Evolutionary conservation across 2,113 vertebrate genomes (phyloP).

Genomic region (Pelusios castaneus): DNA sequence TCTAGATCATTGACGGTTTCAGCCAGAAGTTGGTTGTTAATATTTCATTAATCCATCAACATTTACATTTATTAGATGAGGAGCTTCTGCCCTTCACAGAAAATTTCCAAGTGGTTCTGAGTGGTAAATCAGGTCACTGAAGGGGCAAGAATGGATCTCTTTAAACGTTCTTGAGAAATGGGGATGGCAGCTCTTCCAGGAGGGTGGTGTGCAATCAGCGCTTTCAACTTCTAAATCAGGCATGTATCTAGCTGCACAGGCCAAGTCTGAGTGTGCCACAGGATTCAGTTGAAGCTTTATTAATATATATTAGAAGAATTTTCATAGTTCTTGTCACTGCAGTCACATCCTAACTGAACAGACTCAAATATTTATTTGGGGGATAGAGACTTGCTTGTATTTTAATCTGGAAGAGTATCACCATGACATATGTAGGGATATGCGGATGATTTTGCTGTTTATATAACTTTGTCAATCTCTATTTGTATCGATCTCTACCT

Average conservation of each 20-base stretch:
- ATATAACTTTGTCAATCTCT: too few species aligned
- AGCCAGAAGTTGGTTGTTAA: neutral
- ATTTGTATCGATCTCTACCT: too few species aligned
- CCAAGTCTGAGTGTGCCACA: neutral
- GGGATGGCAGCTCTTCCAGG: neutral
- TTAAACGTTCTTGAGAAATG: neutral
- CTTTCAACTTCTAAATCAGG: neutral
- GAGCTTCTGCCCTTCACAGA: neutral
- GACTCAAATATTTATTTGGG: neutral
- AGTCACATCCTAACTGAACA: neutral
- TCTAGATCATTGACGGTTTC: neutral
- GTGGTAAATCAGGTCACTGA: neutral
- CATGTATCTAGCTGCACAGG: neutral
- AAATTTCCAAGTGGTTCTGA: neutral
- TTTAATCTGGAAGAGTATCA: neutral
- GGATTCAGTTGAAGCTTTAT: neutral
- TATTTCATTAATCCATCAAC: neutral
- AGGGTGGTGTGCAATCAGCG: neutral
- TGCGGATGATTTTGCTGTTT: too few species aligned
- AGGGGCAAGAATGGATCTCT: neutral
- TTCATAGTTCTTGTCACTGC: neutral
- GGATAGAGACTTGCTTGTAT: neutral
- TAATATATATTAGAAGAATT: neutral
- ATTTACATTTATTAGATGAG: neutral
- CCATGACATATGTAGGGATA: too few species aligned